phyloP scores from a whole-genome alignment of 2,888 invertebrate species.

The Nysson spinosus region DNA sequence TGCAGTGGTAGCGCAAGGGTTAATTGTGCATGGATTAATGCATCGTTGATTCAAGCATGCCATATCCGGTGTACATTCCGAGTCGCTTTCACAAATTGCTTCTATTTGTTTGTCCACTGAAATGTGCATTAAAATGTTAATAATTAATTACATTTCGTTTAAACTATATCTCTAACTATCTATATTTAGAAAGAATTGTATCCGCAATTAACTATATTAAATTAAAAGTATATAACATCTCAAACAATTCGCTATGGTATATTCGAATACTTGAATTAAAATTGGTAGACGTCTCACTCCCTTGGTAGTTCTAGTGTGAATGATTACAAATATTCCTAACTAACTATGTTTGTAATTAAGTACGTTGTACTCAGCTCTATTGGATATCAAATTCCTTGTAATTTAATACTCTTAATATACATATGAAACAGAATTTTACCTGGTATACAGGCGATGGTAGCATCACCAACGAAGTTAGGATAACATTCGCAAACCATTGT shows the following conservation, averaged over 20 bases:
- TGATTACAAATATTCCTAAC: not conserved
- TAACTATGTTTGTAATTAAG: no score
- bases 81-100: constrained; percentile 84
- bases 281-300: no score
- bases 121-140: constrained; percentile 23
- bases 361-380: no score
- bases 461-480: constrained; percentile 90
- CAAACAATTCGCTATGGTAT: no score
- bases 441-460: constrained; percentile 88
- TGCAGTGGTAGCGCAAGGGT: constrained; percentile 88
- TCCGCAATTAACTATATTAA: no score
- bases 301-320: not conserved
- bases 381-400: no score
- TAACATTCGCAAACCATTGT: constrained; percentile 93
- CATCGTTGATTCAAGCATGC: constrained; percentile 86
- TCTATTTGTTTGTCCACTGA: constrained; percentile 70
- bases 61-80: constrained; percentile 85
- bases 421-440: constrained; percentile 79
- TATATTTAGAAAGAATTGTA: no score
- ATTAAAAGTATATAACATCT: no score
- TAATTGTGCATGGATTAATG: constrained; percentile 86
- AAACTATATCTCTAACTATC: not conserved
- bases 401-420: no score
- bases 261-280: no score
- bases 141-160: not conserved